Base-by-base conservation (phyloP, 64 coral and sea anemone genomes). In the Orbicella faveolata region DNA sequence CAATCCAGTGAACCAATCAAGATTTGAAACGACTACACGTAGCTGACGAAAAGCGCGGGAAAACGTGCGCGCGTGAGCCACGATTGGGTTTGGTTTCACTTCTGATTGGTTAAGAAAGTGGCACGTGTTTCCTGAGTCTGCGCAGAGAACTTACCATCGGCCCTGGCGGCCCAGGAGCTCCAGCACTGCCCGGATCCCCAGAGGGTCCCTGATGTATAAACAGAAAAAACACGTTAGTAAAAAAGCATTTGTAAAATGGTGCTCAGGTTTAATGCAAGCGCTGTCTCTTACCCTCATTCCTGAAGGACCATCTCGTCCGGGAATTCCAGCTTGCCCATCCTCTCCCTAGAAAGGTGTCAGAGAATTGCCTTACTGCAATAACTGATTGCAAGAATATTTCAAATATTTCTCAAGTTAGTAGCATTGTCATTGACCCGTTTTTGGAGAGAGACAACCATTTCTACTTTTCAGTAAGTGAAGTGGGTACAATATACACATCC, bases 111-210 rank as follows among this genome's bases (percentile, higher is more conserved):
- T 53, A 80, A 63, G 14, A 15, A 59, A 25, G 6, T 9, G 9
- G 44, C 44, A 48, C 44, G 44, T 48, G 44, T 48, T 6, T 48
- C 17, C n/a, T 0, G 44, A 3, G 16, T 15, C 21, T 12, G 25
- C 11, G 12, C 77, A 81, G 18, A 48, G 19, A 14, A 85, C 82
- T 85, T 52, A 85, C 82, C 82, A 3, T 72, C 8, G 82, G 82
- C 5, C 82, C 82, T 30, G 37, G 82, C 0, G 63, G 64, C 10
- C 82, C 82, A 73, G 63, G 19, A 19, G 65, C 39, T 52, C 82
- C 82, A 21, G 39, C 37, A 6, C 20, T 39, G 23, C 82, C 82
- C 5, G 82, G 82, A 23, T 85, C 82, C 19, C 82, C 82, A 85
- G 82, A 37, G 23, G 82, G 36, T 52, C 82, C 82, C 82, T 85